Conservation (phyloP, 2,113 vertebrate genomes). For the Emberiza fucata region DNA sequence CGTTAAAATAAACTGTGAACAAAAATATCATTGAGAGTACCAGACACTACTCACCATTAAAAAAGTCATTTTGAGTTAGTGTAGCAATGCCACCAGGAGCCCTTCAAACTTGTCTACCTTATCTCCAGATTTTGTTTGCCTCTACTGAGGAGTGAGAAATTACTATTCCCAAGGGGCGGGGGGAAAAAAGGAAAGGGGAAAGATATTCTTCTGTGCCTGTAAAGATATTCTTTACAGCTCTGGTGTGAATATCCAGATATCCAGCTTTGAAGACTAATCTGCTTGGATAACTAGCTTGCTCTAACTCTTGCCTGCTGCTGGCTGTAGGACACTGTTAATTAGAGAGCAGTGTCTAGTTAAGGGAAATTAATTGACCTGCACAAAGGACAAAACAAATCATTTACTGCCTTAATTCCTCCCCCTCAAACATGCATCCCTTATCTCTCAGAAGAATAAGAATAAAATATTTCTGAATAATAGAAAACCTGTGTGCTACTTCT, state of each 20-base stretch:
- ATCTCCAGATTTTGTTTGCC: not conserved
- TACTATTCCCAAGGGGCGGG: not conserved
- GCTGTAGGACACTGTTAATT: not conserved
- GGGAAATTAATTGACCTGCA: not conserved
- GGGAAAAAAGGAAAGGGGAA: accelerated
- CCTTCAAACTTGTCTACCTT: not conserved
- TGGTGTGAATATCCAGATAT: not conserved
- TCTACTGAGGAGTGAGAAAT: not conserved
- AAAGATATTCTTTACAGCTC: not conserved
- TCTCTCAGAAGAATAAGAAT: not conserved
- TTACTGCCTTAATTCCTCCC: not conserved
- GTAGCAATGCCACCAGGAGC: not conserved
- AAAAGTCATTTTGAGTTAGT: not conserved
- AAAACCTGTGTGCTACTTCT: not conserved
- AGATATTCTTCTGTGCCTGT: not conserved
- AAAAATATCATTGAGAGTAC: not conserved
- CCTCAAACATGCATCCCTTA: not conserved
- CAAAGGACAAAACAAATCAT: not conserved
- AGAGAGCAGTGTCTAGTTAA: not conserved
- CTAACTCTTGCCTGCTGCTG: not conserved
- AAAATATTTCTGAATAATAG: not conserved
- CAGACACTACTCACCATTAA: not conserved
- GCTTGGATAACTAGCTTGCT: not conserved
- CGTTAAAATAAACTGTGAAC: not conserved
- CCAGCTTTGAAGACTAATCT: not conserved